Percentiles rank a stretch among this genome's conserved stretches.
Evolutionary conservation across 37 sponge, comb jelly and placozoan genomes (phyloP).

Genomic region (Geodia barretti): DNA sequence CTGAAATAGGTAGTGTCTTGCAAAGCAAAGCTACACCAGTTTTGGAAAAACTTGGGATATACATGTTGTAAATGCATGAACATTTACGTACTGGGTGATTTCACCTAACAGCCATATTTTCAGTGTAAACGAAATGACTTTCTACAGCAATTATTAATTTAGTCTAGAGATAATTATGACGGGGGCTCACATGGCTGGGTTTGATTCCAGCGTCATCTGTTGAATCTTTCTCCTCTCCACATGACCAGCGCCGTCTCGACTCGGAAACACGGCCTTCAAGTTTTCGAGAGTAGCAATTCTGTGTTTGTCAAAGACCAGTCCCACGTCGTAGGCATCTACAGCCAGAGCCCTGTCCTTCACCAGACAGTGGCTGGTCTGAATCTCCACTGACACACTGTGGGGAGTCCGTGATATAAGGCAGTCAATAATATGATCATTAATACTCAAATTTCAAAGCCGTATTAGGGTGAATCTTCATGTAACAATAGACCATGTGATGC

Average conservation of each 20-base stretch:
- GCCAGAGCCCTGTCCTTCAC: constrained; percentile 17
- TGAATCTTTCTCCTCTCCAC: constrained; percentile 3
- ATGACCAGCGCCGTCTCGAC: not conserved
- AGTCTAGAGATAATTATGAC: too few relatives aligned
- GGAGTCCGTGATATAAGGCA: not conserved
- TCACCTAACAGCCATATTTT: too few relatives aligned
- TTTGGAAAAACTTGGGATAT: too few relatives aligned
- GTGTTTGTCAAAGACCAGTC: constrained; percentile 49
- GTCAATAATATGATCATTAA: not conserved
- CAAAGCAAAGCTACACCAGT: too few relatives aligned
- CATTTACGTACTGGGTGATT: too few relatives aligned
- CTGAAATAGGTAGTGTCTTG: too few relatives aligned
- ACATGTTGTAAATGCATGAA: not conserved
- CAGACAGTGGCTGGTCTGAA: constrained; percentile 2
- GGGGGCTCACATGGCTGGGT: constrained; percentile 61
- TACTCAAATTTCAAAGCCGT: too few relatives aligned
- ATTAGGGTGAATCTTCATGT: too few relatives aligned
- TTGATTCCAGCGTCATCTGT: constrained; percentile 16
- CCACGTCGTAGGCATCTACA: constrained; percentile 18
- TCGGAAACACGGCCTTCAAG: constrained; percentile 34
- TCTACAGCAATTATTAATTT: too few relatives aligned
- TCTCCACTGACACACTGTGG: constrained; percentile 27
- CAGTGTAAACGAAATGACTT: too few relatives aligned
- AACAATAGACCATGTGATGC: too few relatives aligned
- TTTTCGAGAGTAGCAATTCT: constrained; percentile 35